Evolutionary conservation across 2,888 invertebrate species (phyloP), one percentile per base, ranked within the genome.

Genomic region (Polymixis flavicincta): DNA sequence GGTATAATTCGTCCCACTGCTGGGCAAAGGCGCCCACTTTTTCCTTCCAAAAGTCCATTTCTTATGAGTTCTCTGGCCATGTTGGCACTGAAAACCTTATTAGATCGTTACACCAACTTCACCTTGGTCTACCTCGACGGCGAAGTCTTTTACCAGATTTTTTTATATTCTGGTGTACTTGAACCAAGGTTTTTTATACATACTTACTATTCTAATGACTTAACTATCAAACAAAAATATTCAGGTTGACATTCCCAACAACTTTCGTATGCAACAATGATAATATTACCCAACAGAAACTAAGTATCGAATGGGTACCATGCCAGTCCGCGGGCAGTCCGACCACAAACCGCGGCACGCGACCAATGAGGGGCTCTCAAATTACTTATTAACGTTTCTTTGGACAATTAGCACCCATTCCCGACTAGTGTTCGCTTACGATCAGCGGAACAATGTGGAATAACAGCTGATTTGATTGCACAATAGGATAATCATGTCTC

Each of bases 291-390:
- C 54, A 75, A 81, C 25, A 68, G n/a, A 64, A 73, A 71, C 57
- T 68, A 66, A 73, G 69, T 57, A 76, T 37, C n/a, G 55, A 80
- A 54, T 76, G 73, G 69, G 52, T 73, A 68, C 63, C 61, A 54
- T 55, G 71, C 55, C 78, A 67, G 80, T 71, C 32, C 32, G 63
- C 71, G 67, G 71, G 65, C 61, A 80, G 87, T 65, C 59, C 76
- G 78, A 91, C 95, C 95, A 89, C 95, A 94, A 87, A 94, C 94
- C 94, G 86, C 94, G 90, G 93, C 95, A 94, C 95, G 95, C 92
- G 95, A 84, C 86, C 76, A 60, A 37, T 83, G 74, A 72, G 74
- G 75, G 66, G 76, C 75, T 82, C 71, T 86, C 80, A 60, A 71
- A 65, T 88, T 82, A 87, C 86, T 78, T 79, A 84, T 77, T 73